Conservation (phyloP, 2,113 vertebrate species). For the Oceanites oceanicus region DNA sequence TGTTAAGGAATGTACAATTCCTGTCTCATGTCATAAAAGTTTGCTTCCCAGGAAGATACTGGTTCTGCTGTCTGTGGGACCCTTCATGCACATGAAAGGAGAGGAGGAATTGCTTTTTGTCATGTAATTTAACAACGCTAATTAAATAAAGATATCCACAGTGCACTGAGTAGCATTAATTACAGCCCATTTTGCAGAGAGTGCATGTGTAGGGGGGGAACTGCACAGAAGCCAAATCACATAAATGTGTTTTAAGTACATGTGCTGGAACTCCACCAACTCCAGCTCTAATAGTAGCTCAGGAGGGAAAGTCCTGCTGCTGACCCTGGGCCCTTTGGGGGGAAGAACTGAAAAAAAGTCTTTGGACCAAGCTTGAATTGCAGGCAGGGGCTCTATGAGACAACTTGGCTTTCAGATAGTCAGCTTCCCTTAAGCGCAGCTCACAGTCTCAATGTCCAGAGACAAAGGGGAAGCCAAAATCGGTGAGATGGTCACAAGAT, state of each 20-base stretch:
- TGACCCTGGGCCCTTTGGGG: not conserved
- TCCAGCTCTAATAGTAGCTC: not conserved
- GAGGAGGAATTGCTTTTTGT: not conserved
- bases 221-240: not conserved
- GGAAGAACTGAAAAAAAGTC: not conserved
- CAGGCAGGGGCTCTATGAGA: not conserved
- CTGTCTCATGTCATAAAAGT: not conserved
- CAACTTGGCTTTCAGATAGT: not conserved
- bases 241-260: not conserved
- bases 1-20: not conserved
- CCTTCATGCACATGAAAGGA: not conserved
- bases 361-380: not conserved
- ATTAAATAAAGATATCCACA: conserved; percentile 41
- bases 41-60: not conserved
- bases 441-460: not conserved
- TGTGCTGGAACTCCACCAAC: not conserved
- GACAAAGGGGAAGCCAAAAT: not conserved
- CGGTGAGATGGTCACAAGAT: not conserved
- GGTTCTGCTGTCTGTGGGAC: not conserved
- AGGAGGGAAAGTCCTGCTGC: not conserved
- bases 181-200: not conserved
- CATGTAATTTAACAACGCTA: not conserved
- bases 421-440: not conserved
- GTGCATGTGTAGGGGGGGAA: not conserved
- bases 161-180: not conserved